A percentile compares a stretch with the other conserved stretches of the same genome.
phyloP scores from a whole-genome alignment of 2,888 invertebrate species.

The Sceliomorpha sp. region DNA sequence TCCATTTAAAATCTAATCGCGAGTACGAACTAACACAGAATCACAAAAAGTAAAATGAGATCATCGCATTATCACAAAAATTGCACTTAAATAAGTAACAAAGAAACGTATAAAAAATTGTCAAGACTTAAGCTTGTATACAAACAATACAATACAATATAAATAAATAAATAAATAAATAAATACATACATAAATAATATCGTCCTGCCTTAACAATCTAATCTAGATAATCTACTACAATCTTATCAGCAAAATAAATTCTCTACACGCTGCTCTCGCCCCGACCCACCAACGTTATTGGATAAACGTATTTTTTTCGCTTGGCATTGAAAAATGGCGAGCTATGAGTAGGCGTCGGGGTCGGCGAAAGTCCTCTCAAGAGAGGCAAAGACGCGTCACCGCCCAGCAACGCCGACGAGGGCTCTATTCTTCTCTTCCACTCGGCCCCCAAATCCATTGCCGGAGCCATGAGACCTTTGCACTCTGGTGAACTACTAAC shows the following conservation, averaged over 20 bases:
- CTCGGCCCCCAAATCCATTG: slow-evolving; percentile 74
- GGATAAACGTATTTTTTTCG: slow-evolving; percentile 85
- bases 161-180: too few species aligned
- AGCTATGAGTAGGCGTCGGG: slow-evolving; percentile 67
- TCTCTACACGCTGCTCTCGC: slow-evolving; percentile 82
- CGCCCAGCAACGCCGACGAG: slow-evolving; percentile 43
- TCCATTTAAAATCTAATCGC: too few species aligned
- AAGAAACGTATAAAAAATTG: too few species aligned
- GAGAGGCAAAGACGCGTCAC: slow-evolving; percentile 83
- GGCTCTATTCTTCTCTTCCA: slow-evolving; percentile 73
- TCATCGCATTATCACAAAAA: too few species aligned
- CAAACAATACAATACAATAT: too few species aligned
- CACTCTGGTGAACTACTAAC: slow-evolving; percentile 76
- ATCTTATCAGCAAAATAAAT: not conserved
- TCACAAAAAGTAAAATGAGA: too few species aligned
- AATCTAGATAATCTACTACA: too few species aligned
- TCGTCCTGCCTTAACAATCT: too few species aligned
- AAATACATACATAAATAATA: too few species aligned
- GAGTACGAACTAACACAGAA: too few species aligned
- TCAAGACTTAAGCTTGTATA: too few species aligned
- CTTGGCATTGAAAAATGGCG: slow-evolving; percentile 83
- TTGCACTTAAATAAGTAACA: too few species aligned
- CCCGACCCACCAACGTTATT: slow-evolving; percentile 81
- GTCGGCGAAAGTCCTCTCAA: slow-evolving; percentile 81
- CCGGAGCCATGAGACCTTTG: slow-evolving; percentile 76